These are phyloP conservation scores for Hesperia comma DNA, from an alignment of 2,888 invertebrate genomes.

Conservation along the genomic window DNA sequence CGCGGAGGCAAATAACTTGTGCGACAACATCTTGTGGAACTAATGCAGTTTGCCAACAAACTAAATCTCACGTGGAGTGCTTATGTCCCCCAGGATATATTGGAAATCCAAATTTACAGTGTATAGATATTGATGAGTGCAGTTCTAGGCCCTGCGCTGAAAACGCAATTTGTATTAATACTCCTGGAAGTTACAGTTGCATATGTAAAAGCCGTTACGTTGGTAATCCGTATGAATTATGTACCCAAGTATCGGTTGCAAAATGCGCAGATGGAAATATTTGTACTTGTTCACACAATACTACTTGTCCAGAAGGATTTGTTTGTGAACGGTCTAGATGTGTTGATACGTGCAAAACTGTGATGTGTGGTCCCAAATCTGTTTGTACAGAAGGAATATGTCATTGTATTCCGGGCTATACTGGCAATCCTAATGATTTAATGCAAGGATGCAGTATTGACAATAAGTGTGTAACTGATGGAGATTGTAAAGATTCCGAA, in stretches of 20 bases:
- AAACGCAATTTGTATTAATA: slow-evolving; percentile 95
- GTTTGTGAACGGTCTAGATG: slow-evolving; percentile 89
- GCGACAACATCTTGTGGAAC: slow-evolving; percentile 88
- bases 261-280: slow-evolving; percentile 87
- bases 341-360: slow-evolving; percentile 89
- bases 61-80: slow-evolving; percentile 90
- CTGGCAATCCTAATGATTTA: slow-evolving; percentile 89
- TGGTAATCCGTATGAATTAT: slow-evolving; percentile 94
- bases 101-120: slow-evolving; percentile 94
- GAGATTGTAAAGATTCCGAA: slow-evolving; percentile 91
- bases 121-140: slow-evolving; percentile 94
- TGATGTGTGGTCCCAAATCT: slow-evolving; percentile 92
- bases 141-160: slow-evolving; percentile 90
- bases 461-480: slow-evolving; percentile 91
- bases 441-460: slow-evolving; percentile 88
- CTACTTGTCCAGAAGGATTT: slow-evolving; percentile 90
- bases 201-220: slow-evolving; percentile 92
- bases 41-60: slow-evolving; percentile 92
- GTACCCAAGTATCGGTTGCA: slow-evolving; percentile 87
- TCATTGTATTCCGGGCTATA: slow-evolving; percentile 90
- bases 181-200: slow-evolving; percentile 94
- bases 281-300: slow-evolving; percentile 88
- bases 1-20: slow-evolving; percentile 88
- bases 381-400: slow-evolving; percentile 92
- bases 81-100: slow-evolving; percentile 91